These are phyloP conservation scores for Pyrrhosoma nymphula DNA, from an alignment of 2,888 invertebrate genomes.

Conservation along the genomic window DNA sequence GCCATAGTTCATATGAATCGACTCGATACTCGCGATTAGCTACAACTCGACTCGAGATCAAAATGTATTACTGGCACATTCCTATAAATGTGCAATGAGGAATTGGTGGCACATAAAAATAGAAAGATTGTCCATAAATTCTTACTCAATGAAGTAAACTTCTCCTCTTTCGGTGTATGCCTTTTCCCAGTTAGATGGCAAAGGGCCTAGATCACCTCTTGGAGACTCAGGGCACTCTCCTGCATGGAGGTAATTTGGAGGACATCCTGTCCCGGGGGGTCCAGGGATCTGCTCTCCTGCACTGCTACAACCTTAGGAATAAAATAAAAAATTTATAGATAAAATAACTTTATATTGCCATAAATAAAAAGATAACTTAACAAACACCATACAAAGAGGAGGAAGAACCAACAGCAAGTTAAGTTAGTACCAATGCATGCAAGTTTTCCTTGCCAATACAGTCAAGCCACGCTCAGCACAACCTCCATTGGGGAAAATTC, in stretches of 20 bases:
- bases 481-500: too few relatives aligned
- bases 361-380: neutral
- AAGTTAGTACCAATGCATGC: neutral
- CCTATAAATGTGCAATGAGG: too few relatives aligned
- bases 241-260: constrained; percentile 74
- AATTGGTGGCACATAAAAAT: too few relatives aligned
- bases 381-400: too few relatives aligned
- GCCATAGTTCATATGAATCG: too few relatives aligned
- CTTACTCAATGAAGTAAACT: constrained; percentile 98
- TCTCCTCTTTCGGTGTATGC: constrained; percentile 98
- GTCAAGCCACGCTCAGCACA: too few relatives aligned
- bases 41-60: too few relatives aligned
- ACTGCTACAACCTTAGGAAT: constrained; percentile 5
- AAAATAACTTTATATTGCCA: too few relatives aligned
- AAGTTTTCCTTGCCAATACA: too few relatives aligned
- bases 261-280: constrained; percentile 67
- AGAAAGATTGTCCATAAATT: constrained; percentile 73
- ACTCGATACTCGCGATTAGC: too few relatives aligned
- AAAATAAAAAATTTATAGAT: neutral
- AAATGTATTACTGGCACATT: too few relatives aligned
- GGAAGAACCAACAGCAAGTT: neutral
- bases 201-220: constrained; percentile 87
- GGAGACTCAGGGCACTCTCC: constrained; percentile 78
- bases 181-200: constrained; percentile 98
- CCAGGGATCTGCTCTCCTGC: constrained; percentile 13